Evolutionary conservation across 2,797 vertebrate species (phyloP).

Genomic region (Anguilla marmorata): DNA sequence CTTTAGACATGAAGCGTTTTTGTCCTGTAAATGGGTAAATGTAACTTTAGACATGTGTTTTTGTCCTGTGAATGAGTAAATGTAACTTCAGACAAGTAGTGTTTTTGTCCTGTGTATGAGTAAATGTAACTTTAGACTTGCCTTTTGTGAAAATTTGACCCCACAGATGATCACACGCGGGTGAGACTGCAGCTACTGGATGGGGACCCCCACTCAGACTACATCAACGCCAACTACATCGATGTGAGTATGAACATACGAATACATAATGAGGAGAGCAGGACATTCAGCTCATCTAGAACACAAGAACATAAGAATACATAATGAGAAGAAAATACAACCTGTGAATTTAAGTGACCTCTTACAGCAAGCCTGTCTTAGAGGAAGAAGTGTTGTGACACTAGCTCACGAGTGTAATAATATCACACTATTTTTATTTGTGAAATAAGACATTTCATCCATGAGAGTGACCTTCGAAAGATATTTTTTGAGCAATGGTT

Average conservation of each 20-base stretch:
- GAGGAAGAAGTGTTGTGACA: neutral
- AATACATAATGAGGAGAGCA: neutral
- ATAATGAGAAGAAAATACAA: neutral
- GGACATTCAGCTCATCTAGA: neutral
- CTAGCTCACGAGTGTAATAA: neutral
- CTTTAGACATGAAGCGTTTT: neutral
- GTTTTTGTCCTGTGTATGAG: slow-evolving; percentile 55
- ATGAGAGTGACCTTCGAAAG: neutral
- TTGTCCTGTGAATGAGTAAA: neutral
- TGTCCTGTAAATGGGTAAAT: neutral
- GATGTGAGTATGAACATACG: slow-evolving; percentile 77
- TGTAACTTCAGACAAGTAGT: neutral
- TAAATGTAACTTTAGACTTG: slow-evolving; percentile 78
- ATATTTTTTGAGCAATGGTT: neutral
- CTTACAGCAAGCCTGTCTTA: neutral
- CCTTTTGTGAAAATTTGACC: slow-evolving; percentile 75
- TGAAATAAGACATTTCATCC: neutral
- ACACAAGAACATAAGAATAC: neutral
- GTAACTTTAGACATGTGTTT: neutral
- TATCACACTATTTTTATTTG: neutral
- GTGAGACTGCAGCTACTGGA: slow-evolving; percentile 91
- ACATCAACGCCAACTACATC: slow-evolving; percentile 97
- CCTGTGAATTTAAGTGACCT: neutral
- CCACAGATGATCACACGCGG: slow-evolving; percentile 94
- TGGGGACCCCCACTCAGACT: slow-evolving; percentile 94